phyloP scores from a whole-genome alignment of 2,113 vertebrate genomes.

The Oryzias woworae region DNA sequence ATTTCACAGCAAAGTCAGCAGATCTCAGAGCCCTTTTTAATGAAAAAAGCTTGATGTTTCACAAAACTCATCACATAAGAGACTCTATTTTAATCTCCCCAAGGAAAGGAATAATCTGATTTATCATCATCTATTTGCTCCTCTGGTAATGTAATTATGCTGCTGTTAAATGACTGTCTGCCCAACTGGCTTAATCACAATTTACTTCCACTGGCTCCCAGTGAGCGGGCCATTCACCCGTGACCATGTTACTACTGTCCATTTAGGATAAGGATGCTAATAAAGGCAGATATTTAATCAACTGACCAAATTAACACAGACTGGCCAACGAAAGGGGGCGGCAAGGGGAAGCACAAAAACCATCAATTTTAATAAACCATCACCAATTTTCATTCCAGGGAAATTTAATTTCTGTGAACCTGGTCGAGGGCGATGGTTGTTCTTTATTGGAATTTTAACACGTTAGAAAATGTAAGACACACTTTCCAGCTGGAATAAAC shows the following conservation, averaged over 20 bases:
- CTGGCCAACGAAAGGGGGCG: slow-evolving; percentile 7
- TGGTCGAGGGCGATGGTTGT: too few species aligned
- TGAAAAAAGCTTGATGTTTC: slow-evolving; percentile 12
- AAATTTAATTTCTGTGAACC: too few species aligned
- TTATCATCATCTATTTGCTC: slow-evolving; percentile 29
- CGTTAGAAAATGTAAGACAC: too few species aligned
- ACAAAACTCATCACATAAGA: neutral
- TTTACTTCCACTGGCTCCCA: slow-evolving; percentile 30
- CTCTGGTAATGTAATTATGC: slow-evolving; percentile 50
- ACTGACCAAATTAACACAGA: slow-evolving; percentile 38
- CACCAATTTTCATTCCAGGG: neutral
- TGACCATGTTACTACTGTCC: slow-evolving; percentile 43
- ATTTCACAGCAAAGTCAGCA: slow-evolving; percentile 1
- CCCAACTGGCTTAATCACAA: slow-evolving; percentile 42
- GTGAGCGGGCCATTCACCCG: slow-evolving; percentile 37
- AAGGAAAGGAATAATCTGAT: slow-evolving; percentile 31
- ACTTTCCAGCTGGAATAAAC: too few species aligned
- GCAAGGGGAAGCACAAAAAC: slow-evolving; percentile 12
- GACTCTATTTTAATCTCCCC: neutral
- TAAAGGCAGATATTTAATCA: slow-evolving; percentile 49
- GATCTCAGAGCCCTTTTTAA: neutral
- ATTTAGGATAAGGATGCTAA: slow-evolving; percentile 45
- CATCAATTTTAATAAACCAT: slow-evolving; percentile 13
- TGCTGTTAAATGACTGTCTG: slow-evolving; percentile 36
- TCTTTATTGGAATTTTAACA: too few species aligned